Base-by-base conservation (phyloP, 2,113 vertebrate species). In the Hydropotes inermis region DNA sequence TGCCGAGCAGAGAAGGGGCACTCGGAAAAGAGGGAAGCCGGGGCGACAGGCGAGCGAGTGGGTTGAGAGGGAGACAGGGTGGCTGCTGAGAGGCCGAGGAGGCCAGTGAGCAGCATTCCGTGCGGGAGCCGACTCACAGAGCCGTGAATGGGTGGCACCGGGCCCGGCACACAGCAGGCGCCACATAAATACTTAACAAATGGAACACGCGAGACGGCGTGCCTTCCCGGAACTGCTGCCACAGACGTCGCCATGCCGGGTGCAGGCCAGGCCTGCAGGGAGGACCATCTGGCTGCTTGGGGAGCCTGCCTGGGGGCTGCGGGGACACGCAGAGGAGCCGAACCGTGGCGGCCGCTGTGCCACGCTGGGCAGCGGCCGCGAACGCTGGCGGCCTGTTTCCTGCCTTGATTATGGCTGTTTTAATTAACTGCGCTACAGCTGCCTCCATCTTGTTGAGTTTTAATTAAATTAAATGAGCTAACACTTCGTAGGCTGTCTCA, bases 381-480 rank as follows among this genome's bases (percentile, higher is more conserved):
- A 91, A 94, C 2, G 27, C 96, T 81, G 93, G 94, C 87, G 79
- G 96, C 96, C 94, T 30, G 36, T 96, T 97, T 98, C 93, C 94
- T 97, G 98, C 96, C 95, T 98, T 97, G 98, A 98, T 98, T 94
- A 97, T 70, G 95, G 96, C 93, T 98, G 96, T 98, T 97, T 98
- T 98, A 98, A 98, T 98, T 99, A 99, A 99, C 98, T 97, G 89
- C 96, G 86, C 98, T 98, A 98, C 97, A 98, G 98, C 98, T 98
- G 98, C 98, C 98, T 98, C 94, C 82, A 97, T 98, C 98, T 99
- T 99, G 99, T 98, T 98, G 98, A 97, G 97, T 98, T 99, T 99
- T 98, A 99, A 98, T 99, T 98, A 99, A 98, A 98, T 61, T 93
- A 98, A 99, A 99, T 98, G 97, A 98, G 98, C 97, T 96, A 97